phyloP scores from a whole-genome alignment of 2,113 vertebrate species.

The Petaurus breviceps region DNA sequence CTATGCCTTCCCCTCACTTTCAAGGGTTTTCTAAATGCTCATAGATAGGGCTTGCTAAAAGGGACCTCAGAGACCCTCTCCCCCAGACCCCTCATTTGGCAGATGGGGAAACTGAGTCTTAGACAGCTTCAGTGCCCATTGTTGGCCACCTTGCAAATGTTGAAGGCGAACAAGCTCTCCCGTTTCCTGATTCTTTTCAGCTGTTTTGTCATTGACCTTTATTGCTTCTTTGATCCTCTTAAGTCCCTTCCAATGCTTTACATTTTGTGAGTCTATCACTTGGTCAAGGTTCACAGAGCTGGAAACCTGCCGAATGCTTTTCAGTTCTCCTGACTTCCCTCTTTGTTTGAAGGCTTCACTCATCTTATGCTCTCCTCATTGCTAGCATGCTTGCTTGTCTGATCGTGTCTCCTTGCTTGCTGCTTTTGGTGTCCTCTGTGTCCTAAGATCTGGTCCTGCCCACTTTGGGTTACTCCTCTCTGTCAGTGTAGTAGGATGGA shows the following conservation, averaged over 20 bases:
- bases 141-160: background rate
- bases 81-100: background rate
- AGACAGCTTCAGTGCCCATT: background rate
- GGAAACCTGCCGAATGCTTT: background rate
- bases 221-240: background rate
- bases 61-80: background rate
- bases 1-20: background rate
- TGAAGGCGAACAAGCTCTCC: background rate
- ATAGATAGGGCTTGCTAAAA: background rate
- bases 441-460: background rate
- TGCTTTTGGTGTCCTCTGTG: constrained; percentile 3
- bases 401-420: background rate
- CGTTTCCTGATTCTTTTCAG: background rate
- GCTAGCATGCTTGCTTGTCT: background rate
- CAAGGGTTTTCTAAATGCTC: background rate
- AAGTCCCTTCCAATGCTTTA: background rate
- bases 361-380: background rate
- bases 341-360: background rate
- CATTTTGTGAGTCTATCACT: background rate
- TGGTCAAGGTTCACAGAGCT: background rate
- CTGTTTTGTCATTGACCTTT: background rate
- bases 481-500: background rate
- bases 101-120: background rate
- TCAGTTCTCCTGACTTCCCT: background rate
- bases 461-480: background rate